Conservation (phyloP, 2,113 vertebrate genomes). For the Leucoraja erinaceus region DNA sequence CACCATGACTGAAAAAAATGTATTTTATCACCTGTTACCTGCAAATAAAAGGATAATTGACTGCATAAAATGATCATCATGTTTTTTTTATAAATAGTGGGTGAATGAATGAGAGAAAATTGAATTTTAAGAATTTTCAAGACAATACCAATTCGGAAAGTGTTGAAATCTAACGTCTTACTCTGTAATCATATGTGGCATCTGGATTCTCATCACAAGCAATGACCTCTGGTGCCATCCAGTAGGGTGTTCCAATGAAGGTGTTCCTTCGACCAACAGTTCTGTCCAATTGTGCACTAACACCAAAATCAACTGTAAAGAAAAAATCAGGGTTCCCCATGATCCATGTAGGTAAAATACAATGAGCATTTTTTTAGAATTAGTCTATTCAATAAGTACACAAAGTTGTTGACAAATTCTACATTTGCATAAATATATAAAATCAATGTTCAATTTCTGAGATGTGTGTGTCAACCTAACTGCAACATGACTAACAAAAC, state of each 20-base stretch:
- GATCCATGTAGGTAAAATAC: background rate
- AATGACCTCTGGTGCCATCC: slow-evolving; percentile 98
- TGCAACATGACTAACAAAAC: background rate
- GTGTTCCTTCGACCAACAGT: slow-evolving; percentile 94
- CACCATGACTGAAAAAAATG: background rate
- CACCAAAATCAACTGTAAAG: slow-evolving; percentile 86
- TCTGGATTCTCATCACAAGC: slow-evolving; percentile 98
- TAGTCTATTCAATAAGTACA: background rate
- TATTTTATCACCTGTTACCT: no score
- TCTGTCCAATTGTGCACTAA: slow-evolving; percentile 92
- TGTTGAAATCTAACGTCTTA: slow-evolving; percentile 50
- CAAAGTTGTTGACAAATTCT: background rate
- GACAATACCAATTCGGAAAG: background rate
- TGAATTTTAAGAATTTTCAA: background rate
- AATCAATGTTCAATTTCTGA: background rate
- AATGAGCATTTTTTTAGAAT: background rate
- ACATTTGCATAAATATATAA: background rate
- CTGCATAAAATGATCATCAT: background rate
- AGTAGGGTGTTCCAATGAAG: slow-evolving; percentile 93
- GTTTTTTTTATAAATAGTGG: background rate
- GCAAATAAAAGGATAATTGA: background rate
- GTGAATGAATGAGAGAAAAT: background rate
- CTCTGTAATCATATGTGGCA: slow-evolving; percentile 96
- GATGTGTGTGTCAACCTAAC: background rate
- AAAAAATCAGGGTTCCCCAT: background rate